Percentiles rank a stretch among this genome's conserved stretches.
These are phyloP conservation scores for Thamnophis sirtalis DNA, from an alignment of 2,113 vertebrate genomes.

Conservation along the genomic window DNA sequence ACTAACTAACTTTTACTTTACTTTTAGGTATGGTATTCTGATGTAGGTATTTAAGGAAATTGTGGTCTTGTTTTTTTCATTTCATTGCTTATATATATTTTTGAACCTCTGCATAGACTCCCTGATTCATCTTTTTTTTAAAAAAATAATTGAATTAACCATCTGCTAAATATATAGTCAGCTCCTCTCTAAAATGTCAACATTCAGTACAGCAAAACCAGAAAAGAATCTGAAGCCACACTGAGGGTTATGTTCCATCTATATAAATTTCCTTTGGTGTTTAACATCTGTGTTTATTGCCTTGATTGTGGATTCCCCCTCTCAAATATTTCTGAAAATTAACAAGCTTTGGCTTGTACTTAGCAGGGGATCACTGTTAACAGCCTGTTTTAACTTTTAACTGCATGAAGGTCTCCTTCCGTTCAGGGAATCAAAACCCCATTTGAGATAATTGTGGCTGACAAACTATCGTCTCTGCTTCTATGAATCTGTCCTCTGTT, in stretches of 20 bases:
- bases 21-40: background rate
- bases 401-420: conserved; percentile 22
- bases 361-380: conserved; percentile 8
- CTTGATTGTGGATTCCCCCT: background rate
- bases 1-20: no score
- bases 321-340: conserved; percentile 14
- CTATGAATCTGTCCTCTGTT: conserved; percentile 28
- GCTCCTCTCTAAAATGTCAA: background rate
- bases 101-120: no score
- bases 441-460: conserved; percentile 23
- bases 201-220: background rate
- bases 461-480: conserved; percentile 32
- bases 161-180: background rate
- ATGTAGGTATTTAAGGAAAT: background rate
- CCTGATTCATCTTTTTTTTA: background rate
- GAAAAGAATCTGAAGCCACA: background rate
- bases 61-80: background rate
- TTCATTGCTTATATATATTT: background rate
- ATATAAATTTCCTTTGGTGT: background rate
- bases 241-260: background rate
- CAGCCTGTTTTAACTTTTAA: conserved; percentile 20
- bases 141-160: background rate
- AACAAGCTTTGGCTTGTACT: conserved; percentile 1
- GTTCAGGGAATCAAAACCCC: conserved; percentile 26
- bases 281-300: background rate